Base-by-base conservation (phyloP, 2,888 invertebrate genomes). In the Eupeodes latifasciatus region DNA sequence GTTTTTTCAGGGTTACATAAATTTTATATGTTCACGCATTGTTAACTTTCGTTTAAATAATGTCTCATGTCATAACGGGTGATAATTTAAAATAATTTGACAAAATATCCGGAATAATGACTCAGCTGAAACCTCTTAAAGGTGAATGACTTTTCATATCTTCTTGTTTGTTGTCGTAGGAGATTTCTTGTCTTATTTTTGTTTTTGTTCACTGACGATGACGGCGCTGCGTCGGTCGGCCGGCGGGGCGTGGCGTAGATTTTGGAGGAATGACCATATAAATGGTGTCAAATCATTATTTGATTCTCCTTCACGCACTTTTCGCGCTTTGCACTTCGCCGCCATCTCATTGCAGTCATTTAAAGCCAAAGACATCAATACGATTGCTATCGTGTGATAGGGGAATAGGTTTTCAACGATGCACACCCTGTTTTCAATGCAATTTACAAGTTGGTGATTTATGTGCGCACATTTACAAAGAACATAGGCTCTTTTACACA, bases 401-500 rank as follows among this genome's bases (percentile, higher is more conserved):
- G 10, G 57, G 12, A 12, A 11, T 36, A 27, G 27, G 27, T 27
- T 27, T 27, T 27, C 27, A 27, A 27, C 36, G 10, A 47, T 47
- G 40, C 71, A 27, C 51, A 47, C 40, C 62, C 53, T 64, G 36
- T 57, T 7, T n/a, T 19, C 12, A 64, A 12, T 64, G 49, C 67
- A 74, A 85, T 79, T 75, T 71, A 79, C 75, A 82, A 82, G 82
- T 76, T 86, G 81, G 77, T 88, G 88, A 88, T 88, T 88, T 88
- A 88, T 88, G 71, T 74, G 81, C 78, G 85, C 78, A 69, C 85
- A 88, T 88, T 88, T 81, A 78, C 75, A 62, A 74, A 78, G 78
- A 85, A 88, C 81, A 88, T 71, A 16, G 81, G 16, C 67, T 72
- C 57, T 71, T 71, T 75, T 74, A 40, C 19, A 47, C 36, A 79